These are phyloP conservation scores for Smutsia temminckii DNA, from an alignment of 2,797 vertebrate genomes.

Conservation along the genomic window DNA sequence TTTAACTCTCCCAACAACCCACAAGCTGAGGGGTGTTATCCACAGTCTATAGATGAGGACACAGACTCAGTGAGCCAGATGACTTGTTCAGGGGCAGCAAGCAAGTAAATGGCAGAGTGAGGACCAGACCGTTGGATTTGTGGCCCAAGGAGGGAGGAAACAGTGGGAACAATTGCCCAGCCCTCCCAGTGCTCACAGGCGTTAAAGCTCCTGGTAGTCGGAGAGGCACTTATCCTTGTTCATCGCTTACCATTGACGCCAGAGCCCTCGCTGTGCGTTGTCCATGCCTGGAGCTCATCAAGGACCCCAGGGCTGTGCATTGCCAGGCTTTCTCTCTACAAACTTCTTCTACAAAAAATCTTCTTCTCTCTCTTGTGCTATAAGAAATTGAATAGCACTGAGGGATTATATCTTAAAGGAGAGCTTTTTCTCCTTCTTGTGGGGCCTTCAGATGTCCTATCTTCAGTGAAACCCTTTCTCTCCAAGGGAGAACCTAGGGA, in stretches of 20 bases:
- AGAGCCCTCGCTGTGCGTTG: not conserved
- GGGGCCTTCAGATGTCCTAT: not conserved
- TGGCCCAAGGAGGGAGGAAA: not conserved
- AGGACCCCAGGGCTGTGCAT: not conserved
- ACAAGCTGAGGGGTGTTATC: not conserved
- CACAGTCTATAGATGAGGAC: not conserved
- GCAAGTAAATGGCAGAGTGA: not conserved
- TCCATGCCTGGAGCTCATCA: not conserved
- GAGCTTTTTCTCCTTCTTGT: not conserved
- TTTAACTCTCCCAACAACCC: not conserved
- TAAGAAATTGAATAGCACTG: not conserved
- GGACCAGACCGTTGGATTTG: not conserved
- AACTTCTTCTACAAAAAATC: not conserved
- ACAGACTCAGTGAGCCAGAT: not conserved
- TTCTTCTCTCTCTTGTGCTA: not conserved
- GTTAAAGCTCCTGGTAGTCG: rapidly evolving
- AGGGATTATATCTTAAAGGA: not conserved
- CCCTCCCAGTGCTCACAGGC: not conserved
- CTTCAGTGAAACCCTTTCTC: not conserved
- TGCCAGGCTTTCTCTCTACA: not conserved
- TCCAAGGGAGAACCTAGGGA: not conserved
- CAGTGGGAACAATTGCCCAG: not conserved
- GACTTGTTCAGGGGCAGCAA: not conserved
- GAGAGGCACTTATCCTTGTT: not conserved
- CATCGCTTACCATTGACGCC: not conserved